Conservation (phyloP, 2,797 vertebrate genomes). For the Hyperoplus lanceolatus region DNA sequence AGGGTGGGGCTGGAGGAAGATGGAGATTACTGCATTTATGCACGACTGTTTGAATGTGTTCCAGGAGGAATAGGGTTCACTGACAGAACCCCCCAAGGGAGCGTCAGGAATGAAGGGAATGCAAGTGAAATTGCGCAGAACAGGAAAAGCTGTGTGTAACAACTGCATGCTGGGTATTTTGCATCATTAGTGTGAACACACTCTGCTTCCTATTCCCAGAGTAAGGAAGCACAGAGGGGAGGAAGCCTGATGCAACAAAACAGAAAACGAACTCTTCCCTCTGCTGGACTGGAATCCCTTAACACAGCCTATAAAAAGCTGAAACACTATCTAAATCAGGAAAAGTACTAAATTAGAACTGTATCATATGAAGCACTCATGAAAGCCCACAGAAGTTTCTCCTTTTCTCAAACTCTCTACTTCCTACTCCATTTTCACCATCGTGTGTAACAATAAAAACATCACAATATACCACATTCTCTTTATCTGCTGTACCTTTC, state of each 20-base stretch:
- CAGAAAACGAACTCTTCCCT: slow-evolving; percentile 5
- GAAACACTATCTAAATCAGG: not conserved
- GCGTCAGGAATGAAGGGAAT: slow-evolving; percentile 75
- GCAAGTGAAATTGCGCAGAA: slow-evolving; percentile 69
- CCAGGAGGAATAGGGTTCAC: slow-evolving; percentile 49
- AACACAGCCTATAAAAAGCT: not conserved
- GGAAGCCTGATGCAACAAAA: slow-evolving; percentile 18
- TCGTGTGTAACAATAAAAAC: too few species aligned
- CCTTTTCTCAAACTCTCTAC: not conserved
- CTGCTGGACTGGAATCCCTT: slow-evolving; percentile 28
- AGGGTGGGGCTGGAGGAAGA: slow-evolving; percentile 59
- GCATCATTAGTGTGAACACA: slow-evolving; percentile 71
- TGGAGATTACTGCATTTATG: slow-evolving; percentile 57
- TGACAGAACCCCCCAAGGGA: slow-evolving; percentile 66
- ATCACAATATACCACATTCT: too few species aligned
- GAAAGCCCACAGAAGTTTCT: not conserved
- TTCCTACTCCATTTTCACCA: not conserved
- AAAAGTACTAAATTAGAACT: not conserved
- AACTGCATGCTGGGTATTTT: slow-evolving; percentile 66
- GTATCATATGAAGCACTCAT: not conserved
- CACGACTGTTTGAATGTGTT: slow-evolving; percentile 42
- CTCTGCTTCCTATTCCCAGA: slow-evolving; percentile 72
- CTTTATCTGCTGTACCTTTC: too few species aligned
- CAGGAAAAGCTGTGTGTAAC: slow-evolving; percentile 47
- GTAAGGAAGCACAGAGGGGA: slow-evolving; percentile 40